Evolutionary conservation across 2,888 invertebrate species (phyloP).

Genomic region (Meloe dianella): DNA sequence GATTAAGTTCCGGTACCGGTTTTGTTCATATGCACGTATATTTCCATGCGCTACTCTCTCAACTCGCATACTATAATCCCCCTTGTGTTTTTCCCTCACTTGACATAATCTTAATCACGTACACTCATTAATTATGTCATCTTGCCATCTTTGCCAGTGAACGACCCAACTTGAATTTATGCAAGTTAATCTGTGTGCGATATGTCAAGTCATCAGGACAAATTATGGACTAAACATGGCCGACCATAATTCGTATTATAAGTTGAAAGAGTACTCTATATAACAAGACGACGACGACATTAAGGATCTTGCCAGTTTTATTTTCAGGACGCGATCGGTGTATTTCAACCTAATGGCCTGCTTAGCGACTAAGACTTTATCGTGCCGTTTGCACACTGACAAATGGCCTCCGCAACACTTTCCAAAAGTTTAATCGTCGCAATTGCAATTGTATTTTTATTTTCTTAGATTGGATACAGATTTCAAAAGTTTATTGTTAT

Average conservation of each 20-base stretch:
- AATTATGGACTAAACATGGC: slow-evolving; percentile 50
- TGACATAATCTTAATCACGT: slow-evolving; percentile 58
- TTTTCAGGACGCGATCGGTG: slow-evolving; percentile 19
- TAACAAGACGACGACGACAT: slow-evolving; percentile 33
- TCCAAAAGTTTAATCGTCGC: slow-evolving; percentile 6
- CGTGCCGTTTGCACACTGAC: slow-evolving; percentile 14
- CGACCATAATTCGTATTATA: slow-evolving; percentile 41
- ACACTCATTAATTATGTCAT: slow-evolving; percentile 56
- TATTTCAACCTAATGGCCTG: slow-evolving; percentile 19
- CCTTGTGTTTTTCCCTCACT: slow-evolving; percentile 37
- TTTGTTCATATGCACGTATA: slow-evolving; percentile 31
- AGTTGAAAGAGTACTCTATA: slow-evolving; percentile 24
- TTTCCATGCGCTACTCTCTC: slow-evolving; percentile 19
- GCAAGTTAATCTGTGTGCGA: slow-evolving; percentile 56
- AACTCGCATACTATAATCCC: slow-evolving; percentile 26
- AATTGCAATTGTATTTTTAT: not conserved
- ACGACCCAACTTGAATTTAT: slow-evolving; percentile 50
- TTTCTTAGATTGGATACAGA: not conserved
- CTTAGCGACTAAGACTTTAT: slow-evolving; percentile 18
- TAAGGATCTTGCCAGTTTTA: slow-evolving; percentile 33
- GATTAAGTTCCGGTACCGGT: slow-evolving; percentile 30
- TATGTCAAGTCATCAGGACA: slow-evolving; percentile 39
- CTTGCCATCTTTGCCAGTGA: slow-evolving; percentile 49
- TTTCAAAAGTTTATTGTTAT: no score
- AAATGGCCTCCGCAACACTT: slow-evolving; percentile 10